These are phyloP conservation scores for Saguinus oedipus DNA, from an alignment of 2,797 vertebrate genomes.

Conservation along the genomic window DNA sequence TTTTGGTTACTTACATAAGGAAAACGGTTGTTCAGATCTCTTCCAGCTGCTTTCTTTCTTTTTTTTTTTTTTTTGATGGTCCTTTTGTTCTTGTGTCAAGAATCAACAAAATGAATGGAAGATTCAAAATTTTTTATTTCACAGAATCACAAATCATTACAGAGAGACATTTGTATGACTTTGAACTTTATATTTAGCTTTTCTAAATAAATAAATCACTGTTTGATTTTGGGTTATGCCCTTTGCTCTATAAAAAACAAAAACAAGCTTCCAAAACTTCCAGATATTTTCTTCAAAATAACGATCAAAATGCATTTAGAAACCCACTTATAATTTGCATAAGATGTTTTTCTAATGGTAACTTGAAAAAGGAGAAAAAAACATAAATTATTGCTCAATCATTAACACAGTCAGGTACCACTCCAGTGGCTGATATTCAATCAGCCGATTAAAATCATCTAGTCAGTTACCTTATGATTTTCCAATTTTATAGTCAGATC, in stretches of 20 bases:
- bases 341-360: slow-evolving; percentile 58
- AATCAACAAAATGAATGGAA: slow-evolving; percentile 1
- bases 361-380: slow-evolving; percentile 55
- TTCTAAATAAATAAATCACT: slow-evolving; percentile 4
- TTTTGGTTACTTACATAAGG: not conserved
- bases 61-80: not conserved
- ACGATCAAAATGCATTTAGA: slow-evolving; percentile 47
- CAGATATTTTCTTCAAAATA: slow-evolving; percentile 47
- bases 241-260: slow-evolving; percentile 21
- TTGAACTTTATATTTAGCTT: not conserved
- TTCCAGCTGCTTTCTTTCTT: not conserved
- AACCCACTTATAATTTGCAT: slow-evolving; percentile 35
- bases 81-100: not conserved
- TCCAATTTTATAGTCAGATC: slow-evolving; percentile 72
- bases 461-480: slow-evolving; percentile 72
- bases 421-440: slow-evolving; percentile 58
- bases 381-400: slow-evolving; percentile 62
- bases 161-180: not conserved
- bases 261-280: not conserved
- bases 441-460: slow-evolving; percentile 66
- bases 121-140: slow-evolving; percentile 7
- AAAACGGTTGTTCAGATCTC: not conserved
- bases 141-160: not conserved
- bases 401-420: slow-evolving; percentile 76
- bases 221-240: not conserved